These are phyloP conservation scores for Clarias fuscus DNA, from an alignment of 2,797 vertebrate genomes.

Conservation along the genomic window DNA sequence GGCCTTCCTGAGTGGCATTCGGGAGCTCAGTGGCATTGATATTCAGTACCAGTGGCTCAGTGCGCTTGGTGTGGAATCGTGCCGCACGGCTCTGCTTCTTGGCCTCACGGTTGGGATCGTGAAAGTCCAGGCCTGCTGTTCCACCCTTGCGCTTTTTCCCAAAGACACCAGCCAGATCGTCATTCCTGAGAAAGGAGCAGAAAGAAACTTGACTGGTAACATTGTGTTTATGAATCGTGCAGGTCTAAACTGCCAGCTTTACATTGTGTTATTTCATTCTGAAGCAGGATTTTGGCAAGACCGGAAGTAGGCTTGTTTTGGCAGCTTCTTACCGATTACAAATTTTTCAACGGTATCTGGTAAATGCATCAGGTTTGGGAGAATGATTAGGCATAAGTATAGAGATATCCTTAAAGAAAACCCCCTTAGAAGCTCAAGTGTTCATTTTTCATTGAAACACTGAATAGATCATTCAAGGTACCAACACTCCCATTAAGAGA, in stretches of 20 bases:
- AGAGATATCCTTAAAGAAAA: neutral
- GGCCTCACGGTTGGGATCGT: slow-evolving; percentile 88
- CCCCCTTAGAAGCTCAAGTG: neutral
- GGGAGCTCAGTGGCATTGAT: slow-evolving; percentile 76
- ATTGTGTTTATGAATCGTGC: too few species aligned
- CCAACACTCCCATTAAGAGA: neutral
- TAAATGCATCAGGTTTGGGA: neutral
- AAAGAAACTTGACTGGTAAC: neutral
- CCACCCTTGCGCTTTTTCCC: slow-evolving; percentile 82
- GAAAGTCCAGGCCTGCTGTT: slow-evolving; percentile 80
- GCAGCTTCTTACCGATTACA: neutral
- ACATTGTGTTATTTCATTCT: neutral
- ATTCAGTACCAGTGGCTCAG: slow-evolving; percentile 86
- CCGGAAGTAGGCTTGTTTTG: neutral
- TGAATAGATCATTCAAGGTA: neutral
- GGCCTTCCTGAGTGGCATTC: slow-evolving; percentile 74
- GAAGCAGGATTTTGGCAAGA: neutral
- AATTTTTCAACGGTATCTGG: too few species aligned
- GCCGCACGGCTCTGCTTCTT: slow-evolving; percentile 90
- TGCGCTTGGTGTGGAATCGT: slow-evolving; percentile 88
- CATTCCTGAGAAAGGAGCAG: slow-evolving; percentile 66
- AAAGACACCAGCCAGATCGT: slow-evolving; percentile 65
- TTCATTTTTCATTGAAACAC: neutral
- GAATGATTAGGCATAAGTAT: neutral
- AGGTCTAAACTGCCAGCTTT: neutral